Conservation (phyloP, 2,113 vertebrate species). For the Phrynosoma blainvillii region DNA sequence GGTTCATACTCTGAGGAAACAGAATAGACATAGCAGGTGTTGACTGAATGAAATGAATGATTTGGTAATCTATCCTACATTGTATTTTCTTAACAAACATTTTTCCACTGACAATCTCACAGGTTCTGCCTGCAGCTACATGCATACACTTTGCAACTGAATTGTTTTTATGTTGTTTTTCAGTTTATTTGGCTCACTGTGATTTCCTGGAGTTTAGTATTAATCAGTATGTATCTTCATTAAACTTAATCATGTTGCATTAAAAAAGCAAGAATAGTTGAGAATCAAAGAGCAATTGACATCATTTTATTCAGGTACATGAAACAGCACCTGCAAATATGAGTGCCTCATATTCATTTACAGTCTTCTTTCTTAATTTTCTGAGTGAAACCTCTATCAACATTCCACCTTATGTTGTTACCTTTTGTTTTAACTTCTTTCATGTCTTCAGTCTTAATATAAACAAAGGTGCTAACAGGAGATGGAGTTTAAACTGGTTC, state of each 20-base stretch:
- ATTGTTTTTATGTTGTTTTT: neutral
- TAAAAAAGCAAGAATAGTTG: neutral
- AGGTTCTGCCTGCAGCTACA: neutral
- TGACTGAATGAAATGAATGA: neutral
- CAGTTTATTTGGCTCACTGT: neutral
- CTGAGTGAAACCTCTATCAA: slow-evolving; percentile 56
- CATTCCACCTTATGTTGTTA: slow-evolving; percentile 72
- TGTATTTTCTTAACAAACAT: neutral
- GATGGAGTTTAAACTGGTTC: slow-evolving; percentile 72
- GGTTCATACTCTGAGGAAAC: neutral
- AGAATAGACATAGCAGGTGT: neutral
- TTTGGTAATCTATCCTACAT: neutral
- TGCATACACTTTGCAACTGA: neutral
- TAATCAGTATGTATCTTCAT: neutral
- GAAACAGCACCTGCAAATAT: slow-evolving; percentile 54
- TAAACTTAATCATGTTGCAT: neutral
- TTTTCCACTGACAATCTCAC: neutral
- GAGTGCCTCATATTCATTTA: slow-evolving; percentile 61
- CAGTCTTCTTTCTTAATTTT: slow-evolving; percentile 59
- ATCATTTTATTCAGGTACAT: slow-evolving; percentile 40
- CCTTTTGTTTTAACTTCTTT: slow-evolving; percentile 75
- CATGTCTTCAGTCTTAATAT: slow-evolving; percentile 78
- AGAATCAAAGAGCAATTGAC: slow-evolving; percentile 25
- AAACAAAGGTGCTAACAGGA: slow-evolving; percentile 83
- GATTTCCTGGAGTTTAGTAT: neutral